Base-by-base conservation (phyloP, 2,888 invertebrate genomes). In the Idaea dimidiata region DNA sequence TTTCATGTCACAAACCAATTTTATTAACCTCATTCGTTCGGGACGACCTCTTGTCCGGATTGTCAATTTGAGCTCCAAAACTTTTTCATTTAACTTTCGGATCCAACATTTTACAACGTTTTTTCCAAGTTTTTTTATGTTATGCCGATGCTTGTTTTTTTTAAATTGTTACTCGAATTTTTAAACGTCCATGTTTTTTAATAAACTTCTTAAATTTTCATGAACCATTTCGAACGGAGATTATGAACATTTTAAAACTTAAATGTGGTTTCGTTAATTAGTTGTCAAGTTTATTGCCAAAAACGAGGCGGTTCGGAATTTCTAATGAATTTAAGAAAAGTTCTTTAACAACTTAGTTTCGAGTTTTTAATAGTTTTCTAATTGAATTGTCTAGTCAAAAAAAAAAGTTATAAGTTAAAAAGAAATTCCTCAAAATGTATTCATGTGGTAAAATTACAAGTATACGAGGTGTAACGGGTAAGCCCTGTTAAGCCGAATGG, bases 41-140 rank as follows among this genome's bases (percentile, higher is more conserved):
- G 72, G 67, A 72, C 74, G 67, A 71, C 73, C 73, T 77, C 81
- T 82, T 80, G 82, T 80, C 79, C 77, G 75, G 79, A 81, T 88
- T 87, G 90, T 88, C 92, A 90, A 89, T 91, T 88, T 87, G 81
- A 80, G 81, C 77, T 75, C 72, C 71, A 80, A 43, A 91, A 91
- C 91, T 90, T 91, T 91, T 82, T 86, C 86, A 90, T 91, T 91
- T 89, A 91, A 89, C 88, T 91, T 89, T 82, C 66, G 77, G 73
- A 74, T 79, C 77, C 80, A 73, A 83, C 84, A 82, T 88, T 86
- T 83, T 78, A 73, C 73, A 78, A 81, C 81, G 84, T 88, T 87
- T 84, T 84, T 89, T 79, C 71, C 67, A 76, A 77, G 74, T 82
- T 82, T 85, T 86, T 83, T 77, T 81, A 24, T 43, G 43, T 43